Conservation (phyloP, 2,888 invertebrate species). For the Sabatieria punctata region DNA sequence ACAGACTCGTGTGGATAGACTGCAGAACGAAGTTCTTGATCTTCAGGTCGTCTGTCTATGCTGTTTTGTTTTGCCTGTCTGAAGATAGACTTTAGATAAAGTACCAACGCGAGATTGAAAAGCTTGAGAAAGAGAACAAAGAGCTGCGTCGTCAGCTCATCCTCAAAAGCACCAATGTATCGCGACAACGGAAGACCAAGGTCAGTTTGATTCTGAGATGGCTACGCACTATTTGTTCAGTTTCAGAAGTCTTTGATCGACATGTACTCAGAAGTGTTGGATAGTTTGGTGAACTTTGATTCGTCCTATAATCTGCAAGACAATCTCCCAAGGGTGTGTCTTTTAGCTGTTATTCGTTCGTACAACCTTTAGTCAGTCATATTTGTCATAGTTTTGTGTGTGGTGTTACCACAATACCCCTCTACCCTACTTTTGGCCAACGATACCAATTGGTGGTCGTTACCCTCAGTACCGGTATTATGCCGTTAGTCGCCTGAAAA, state of each 20-base stretch:
- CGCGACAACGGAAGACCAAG: background rate
- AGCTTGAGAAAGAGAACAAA: conserved; percentile 86
- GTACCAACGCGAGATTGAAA: conserved; percentile 86
- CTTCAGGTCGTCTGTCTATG: conserved; percentile 39
- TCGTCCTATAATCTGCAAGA: conserved; percentile 72
- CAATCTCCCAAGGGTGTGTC: conserved; percentile 55
- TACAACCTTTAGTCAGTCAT: background rate
- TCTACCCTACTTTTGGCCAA: too few relatives aligned
- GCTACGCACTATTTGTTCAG: conserved; percentile 13
- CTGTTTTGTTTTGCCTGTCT: background rate
- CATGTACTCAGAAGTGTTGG: conserved; percentile 95
- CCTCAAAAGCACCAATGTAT: conserved; percentile 43
- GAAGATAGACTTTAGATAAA: conserved; percentile 47
- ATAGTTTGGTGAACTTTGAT: conserved; percentile 74
- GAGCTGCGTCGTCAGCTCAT: conserved; percentile 69
- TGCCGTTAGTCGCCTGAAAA: too few relatives aligned
- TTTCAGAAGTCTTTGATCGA: conserved; percentile 77
- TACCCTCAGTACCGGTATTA: too few relatives aligned
- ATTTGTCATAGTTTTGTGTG: background rate
- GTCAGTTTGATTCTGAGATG: background rate
- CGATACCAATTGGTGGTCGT: too few relatives aligned
- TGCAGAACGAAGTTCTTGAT: conserved; percentile 78
- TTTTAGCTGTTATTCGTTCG: background rate
- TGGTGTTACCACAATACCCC: too few relatives aligned
- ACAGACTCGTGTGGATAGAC: conserved; percentile 48